phyloP scores from a whole-genome alignment of 2,113 vertebrate genomes.

The Oenanthe oenanthe region DNA sequence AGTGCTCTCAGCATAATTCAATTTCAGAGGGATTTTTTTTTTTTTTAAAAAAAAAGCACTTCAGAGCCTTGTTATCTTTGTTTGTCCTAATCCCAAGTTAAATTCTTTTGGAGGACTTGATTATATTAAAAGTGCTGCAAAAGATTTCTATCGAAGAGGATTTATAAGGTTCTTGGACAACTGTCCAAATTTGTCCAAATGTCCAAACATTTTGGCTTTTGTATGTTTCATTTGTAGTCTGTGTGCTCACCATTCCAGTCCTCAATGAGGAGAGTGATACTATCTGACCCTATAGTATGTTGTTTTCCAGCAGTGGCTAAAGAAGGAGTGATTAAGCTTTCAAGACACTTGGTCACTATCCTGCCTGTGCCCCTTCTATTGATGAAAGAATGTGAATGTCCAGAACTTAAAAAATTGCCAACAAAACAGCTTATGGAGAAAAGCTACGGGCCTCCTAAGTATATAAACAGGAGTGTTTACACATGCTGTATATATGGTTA shows the following conservation, averaged over 20 bases:
- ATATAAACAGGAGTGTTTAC: neutral
- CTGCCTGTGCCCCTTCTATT: neutral
- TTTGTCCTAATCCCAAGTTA: neutral
- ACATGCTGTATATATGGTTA: neutral
- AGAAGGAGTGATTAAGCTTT: neutral
- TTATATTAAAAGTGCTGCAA: neutral
- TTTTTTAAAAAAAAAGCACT: neutral
- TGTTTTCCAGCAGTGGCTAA: neutral
- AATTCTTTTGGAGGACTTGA: neutral
- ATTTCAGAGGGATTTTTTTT: neutral
- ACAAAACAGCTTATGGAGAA: neutral
- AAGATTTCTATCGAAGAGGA: neutral
- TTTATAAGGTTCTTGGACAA: neutral
- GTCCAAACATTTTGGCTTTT: neutral
- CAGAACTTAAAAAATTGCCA: neutral
- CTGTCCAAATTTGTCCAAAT: neutral
- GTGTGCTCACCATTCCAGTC: neutral
- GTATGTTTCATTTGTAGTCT: neutral
- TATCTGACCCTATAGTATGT: neutral
- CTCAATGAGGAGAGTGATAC: neutral
- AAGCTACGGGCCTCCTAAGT: neutral
- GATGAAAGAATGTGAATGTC: neutral
- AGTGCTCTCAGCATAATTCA: neutral
- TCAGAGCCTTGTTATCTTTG: neutral
- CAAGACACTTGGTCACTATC: neutral